Evolutionary conservation across 2,888 invertebrate species (phyloP), one percentile per base, ranked within the genome.

Genomic region (Conops quadrifasciatus): DNA sequence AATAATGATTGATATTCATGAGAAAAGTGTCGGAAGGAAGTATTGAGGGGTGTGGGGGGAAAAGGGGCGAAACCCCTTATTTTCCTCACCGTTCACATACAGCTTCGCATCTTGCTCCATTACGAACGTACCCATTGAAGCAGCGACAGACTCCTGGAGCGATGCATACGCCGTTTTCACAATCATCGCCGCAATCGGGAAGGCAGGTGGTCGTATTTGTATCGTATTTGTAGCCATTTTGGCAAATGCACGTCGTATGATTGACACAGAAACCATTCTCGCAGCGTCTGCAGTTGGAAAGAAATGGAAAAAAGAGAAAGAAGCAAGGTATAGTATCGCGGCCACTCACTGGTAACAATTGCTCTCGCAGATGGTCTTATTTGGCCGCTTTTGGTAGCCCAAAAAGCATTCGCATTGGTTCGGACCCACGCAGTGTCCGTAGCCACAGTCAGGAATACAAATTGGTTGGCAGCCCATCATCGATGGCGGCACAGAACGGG

Each of bases 321-420:
- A 28, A 30, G 30, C 30, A 43, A 15, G 4, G 16, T 53, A 21
- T 59, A 13, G 43, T 30, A 30, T 21, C 0, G 91, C 89, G 1
- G 45, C 11, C 45, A 80, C 84, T 77, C 67, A 84, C 84, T 79
- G 73, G 67, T 81, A 82, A 58, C 84, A 83, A 56, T 78, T 77
- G 28, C 72, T 74, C 71, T 85, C 84, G 45, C 84, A 84, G 7
- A 80, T 78, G 4, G 71, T 81, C 43, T 82, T 74, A 71, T 83
- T 82, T 5, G 15, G 19, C 0, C 80, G 78, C 51, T 81, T 81
- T 26, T 74, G 72, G 78, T 82, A 88, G 5, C 86, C 86, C 0
- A 76, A 75, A 63, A 83, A 79, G 75, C 90, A 90, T 15, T 85
- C 81, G 75, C 89, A 89, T 45, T 82, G 78, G 71, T 87, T 85